Evolutionary conservation across 2,797 vertebrate species (phyloP).

Genomic region (Darevskia nairensis): DNA sequence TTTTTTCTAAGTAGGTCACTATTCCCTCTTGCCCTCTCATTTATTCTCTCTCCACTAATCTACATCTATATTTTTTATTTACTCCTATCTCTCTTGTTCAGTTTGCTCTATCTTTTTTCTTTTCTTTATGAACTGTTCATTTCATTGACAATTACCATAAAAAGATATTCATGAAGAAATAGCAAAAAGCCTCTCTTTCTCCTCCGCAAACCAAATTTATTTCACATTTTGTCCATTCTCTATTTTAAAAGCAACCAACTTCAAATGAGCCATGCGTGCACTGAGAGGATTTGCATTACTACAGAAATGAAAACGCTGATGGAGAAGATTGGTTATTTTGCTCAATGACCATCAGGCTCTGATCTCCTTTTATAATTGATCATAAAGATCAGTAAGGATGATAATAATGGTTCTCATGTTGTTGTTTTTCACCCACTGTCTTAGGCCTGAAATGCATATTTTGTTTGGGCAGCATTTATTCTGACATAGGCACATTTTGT

Average conservation of each 20-base stretch:
- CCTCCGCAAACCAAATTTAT: constrained; percentile 40
- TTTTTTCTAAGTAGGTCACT: constrained; percentile 48
- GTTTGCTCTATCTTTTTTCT: neutral
- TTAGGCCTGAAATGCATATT: constrained; percentile 4
- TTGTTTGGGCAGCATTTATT: constrained; percentile 14
- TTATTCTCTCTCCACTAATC: constrained; percentile 46
- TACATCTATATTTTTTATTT: constrained; percentile 25
- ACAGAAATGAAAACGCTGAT: constrained; percentile 21
- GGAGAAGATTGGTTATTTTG: constrained; percentile 5
- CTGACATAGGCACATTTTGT: neutral
- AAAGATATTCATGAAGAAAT: constrained; percentile 29
- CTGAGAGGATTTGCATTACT: accelerated
- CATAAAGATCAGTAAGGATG: neutral
- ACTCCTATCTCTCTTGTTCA: constrained; percentile 42
- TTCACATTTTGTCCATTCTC: constrained; percentile 46
- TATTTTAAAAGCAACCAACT: constrained; percentile 30
- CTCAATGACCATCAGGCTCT: constrained; percentile 5
- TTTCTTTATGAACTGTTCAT: constrained; percentile 11
- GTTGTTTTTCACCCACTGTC: constrained; percentile 20
- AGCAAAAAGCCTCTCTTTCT: neutral
- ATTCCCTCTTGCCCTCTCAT: constrained; percentile 52
- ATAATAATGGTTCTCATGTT: neutral
- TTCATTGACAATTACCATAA: constrained; percentile 41
- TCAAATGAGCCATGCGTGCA: constrained; percentile 13
- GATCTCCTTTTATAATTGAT: constrained; percentile 2